A percentile compares a stretch with the other conserved stretches of the same genome.
phyloP scores from a whole-genome alignment of 2,113 vertebrate species.

The Elanoides forficatus region DNA sequence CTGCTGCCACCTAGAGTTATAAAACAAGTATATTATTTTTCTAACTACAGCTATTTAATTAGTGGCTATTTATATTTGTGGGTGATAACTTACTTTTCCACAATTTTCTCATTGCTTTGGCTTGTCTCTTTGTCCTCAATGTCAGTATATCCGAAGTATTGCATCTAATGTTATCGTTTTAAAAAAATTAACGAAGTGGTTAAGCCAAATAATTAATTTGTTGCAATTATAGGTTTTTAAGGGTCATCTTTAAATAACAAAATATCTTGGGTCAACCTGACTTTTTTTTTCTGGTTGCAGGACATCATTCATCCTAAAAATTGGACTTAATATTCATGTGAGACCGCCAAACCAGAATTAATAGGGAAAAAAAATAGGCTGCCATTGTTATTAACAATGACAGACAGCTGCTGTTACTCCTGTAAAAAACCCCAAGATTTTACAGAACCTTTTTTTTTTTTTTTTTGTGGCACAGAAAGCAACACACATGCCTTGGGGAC shows the following conservation, averaged over 20 bases:
- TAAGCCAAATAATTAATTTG: background rate
- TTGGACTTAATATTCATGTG: background rate
- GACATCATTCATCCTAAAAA: background rate
- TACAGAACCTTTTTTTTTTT: background rate
- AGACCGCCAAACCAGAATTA: background rate
- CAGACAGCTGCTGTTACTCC: background rate
- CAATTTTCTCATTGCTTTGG: background rate
- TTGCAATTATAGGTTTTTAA: background rate
- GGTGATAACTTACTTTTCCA: background rate
- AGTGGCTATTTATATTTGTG: background rate
- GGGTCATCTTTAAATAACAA: background rate
- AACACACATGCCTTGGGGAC: background rate
- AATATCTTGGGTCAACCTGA: background rate
- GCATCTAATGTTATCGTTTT: background rate
- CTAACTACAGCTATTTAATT: background rate
- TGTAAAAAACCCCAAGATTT: background rate
- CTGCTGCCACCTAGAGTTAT: slow-evolving; percentile 56
- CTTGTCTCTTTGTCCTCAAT: slow-evolving; percentile 12
- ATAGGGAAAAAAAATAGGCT: background rate
- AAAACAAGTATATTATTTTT: background rate
- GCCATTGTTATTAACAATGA: background rate
- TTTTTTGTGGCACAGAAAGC: background rate
- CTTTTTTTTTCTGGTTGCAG: background rate
- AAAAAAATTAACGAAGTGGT: background rate
- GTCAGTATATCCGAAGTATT: background rate